Base-by-base conservation (phyloP, 2,888 invertebrate species). In the Drosophila niveifrons region DNA sequence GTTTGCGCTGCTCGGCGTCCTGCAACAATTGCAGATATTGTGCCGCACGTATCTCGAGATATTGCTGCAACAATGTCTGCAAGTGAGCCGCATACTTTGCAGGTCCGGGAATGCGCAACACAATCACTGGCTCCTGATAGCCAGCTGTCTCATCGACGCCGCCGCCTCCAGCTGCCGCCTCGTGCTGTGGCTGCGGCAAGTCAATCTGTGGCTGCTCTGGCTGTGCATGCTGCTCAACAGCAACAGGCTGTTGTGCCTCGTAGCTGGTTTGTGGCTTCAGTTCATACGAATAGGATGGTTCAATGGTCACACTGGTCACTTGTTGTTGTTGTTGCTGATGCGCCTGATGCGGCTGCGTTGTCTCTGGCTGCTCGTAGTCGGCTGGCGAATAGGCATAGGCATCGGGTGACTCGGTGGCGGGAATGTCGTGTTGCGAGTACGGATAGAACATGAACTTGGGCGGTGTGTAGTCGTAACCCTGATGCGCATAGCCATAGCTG, bases 351-450 rank as follows among this genome's bases (percentile, higher is more conserved):
- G 52, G 52, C 34, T 68, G 77, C 9, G 55, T 64, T 4, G 71
- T 44, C 29, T 69, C 82, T 2, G 73, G 65, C 46, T 66, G 77
- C 4, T 89, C 89, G 34, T 82, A 80, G 17, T 77, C 80, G 0
- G 78, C 79, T 52, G 71, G 80, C 9, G 78, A 69, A 44, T 80
- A 80, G 23, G 75, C 72, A 59, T 90, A 86, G 9, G 78, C 17
- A 52, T 80, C 82, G 0, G 88, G 80, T 0, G 80, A 81, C 31
- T 79, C 74, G 6, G 92, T 91, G 8, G 84, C 66, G 18, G 92
- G 92, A 67, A 95, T 94, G 80, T 95, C 94, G 62, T 94, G 93
- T 90, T 95, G 95, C 0, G 95, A 95, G 89, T 95, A 95, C 3
- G 95, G 95, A 85, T 95, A 95, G 68, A 95, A 93, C 93, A 94